Percentiles rank a stretch among this genome's conserved stretches.
Evolutionary conservation across 1,140 invertebrate genomes (phyloP).

Genomic region (Bactericera cockerelli): DNA sequence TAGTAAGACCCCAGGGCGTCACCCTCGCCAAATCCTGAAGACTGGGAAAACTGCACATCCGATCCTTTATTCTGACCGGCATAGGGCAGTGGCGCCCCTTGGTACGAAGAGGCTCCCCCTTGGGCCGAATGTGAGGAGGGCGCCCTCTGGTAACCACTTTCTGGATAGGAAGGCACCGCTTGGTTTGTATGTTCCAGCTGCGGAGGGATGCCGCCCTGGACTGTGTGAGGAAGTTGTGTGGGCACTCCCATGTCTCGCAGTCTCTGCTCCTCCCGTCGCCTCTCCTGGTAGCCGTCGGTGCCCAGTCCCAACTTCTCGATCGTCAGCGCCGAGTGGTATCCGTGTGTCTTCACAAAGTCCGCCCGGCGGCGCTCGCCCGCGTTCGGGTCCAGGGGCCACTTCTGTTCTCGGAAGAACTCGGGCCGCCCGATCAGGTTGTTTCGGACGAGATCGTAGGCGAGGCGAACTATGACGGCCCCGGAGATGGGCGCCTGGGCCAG

Average conservation of each 20-base stretch:
- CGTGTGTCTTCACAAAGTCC: conserved; percentile 21
- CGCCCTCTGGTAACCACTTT: too few relatives aligned
- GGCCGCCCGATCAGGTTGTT: conserved; percentile 18
- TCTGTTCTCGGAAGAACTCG: conserved; percentile 17
- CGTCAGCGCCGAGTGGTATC: conserved; percentile 17
- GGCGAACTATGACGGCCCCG: too few relatives aligned
- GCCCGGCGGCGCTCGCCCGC: conserved; percentile 16
- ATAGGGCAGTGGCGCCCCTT: too few relatives aligned
- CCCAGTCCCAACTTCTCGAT: conserved; percentile 22
- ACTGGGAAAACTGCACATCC: too few relatives aligned
- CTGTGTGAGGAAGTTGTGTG: conserved; percentile 3
- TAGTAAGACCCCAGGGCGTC: too few relatives aligned
- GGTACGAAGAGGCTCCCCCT: too few relatives aligned
- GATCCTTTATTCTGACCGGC: too few relatives aligned
- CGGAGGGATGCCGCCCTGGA: not conserved
- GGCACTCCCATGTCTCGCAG: conserved; percentile 17
- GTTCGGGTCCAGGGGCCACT: conserved; percentile 22
- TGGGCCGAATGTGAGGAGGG: too few relatives aligned
- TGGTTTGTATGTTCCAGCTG: too few relatives aligned
- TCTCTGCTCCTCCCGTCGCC: conserved; percentile 19
- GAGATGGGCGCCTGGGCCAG: too few relatives aligned
- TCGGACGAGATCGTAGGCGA: conserved; percentile 9
- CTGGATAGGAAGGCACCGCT: too few relatives aligned
- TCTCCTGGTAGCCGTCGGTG: conserved; percentile 18
- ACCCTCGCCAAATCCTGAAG: too few relatives aligned